Percentiles rank a stretch among this genome's conserved stretches.
phyloP scores from a whole-genome alignment of 2,113 vertebrate species.

The Callopanchax toddi region DNA sequence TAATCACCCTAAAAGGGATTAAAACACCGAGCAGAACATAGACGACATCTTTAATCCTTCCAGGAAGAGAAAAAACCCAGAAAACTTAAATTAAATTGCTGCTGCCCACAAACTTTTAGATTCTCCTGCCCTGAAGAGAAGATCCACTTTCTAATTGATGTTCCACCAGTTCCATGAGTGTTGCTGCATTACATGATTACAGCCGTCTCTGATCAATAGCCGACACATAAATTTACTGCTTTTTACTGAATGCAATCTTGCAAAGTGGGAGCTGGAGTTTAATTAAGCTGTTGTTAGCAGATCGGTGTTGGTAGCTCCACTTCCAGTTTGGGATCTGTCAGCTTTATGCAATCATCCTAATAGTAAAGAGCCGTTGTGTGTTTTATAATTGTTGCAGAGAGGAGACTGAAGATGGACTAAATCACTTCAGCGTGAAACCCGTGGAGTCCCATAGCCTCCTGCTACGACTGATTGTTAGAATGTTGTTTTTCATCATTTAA shows the following conservation, averaged over 20 bases:
- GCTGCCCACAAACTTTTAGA: conserved; percentile 5
- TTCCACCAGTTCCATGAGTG: conserved; percentile 34
- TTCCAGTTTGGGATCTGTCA: conserved; percentile 28
- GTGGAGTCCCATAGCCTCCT: neutral
- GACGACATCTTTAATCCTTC: conserved; percentile 25
- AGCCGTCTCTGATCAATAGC: conserved; percentile 56
- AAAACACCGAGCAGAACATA: conserved; percentile 35
- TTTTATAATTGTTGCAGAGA: conserved; percentile 29
- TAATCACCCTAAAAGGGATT: conserved; percentile 53
- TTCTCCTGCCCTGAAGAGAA: neutral
- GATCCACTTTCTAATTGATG: conserved; percentile 59
- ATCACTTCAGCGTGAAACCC: too few relatives aligned
- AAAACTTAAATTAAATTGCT: conserved; percentile 7
- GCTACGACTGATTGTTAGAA: neutral
- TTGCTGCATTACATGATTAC: conserved; percentile 53
- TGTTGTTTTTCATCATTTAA: neutral
- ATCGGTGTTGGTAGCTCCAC: conserved; percentile 33
- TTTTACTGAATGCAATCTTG: conserved; percentile 46
- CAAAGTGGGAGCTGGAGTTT: conserved; percentile 53
- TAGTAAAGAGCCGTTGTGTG: conserved; percentile 25
- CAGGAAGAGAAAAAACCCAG: neutral
- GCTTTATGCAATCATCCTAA: conserved; percentile 47
- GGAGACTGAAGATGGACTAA: neutral
- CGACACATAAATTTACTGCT: conserved; percentile 47
- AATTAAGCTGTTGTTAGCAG: conserved; percentile 58